These are phyloP conservation scores for Aspiorhynchus laticeps DNA, from an alignment of 2,113 vertebrate species.

Conservation along the genomic window DNA sequence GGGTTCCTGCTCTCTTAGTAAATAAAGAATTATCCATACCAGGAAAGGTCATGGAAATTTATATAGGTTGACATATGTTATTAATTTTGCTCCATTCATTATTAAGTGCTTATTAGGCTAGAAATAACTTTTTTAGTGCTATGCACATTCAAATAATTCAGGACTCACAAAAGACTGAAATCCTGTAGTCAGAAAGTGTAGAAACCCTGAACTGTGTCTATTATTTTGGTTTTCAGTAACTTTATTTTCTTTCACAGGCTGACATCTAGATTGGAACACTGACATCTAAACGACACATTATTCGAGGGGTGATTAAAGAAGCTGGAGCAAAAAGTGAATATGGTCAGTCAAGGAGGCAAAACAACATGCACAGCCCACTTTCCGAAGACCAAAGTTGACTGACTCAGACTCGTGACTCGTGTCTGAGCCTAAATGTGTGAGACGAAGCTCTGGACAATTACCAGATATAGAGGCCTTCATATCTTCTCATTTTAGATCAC, in stretches of 20 bases:
- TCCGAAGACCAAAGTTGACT: conserved; percentile 25
- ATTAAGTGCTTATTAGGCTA: background rate
- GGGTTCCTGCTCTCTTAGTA: background rate
- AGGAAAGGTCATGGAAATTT: background rate
- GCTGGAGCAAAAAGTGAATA: background rate
- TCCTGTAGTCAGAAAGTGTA: background rate
- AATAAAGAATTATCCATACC: background rate
- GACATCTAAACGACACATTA: background rate
- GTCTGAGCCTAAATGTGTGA: conserved; percentile 32
- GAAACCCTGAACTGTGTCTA: background rate
- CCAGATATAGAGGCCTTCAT: conserved; percentile 8
- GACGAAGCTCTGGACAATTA: conserved; percentile 6
- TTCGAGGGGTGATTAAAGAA: background rate
- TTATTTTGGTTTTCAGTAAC: background rate
- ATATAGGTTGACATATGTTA: background rate
- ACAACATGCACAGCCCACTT: background rate
- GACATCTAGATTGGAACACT: background rate
- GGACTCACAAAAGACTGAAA: background rate
- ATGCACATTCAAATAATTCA: background rate
- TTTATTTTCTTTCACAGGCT: background rate
- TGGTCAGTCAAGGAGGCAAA: background rate
- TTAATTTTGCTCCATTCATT: background rate
- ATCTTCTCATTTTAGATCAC: conserved; percentile 29
- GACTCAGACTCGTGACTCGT: background rate
- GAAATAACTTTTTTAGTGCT: background rate